phyloP scores from a whole-genome alignment of 2,113 vertebrate species.

The Sander vitreus region DNA sequence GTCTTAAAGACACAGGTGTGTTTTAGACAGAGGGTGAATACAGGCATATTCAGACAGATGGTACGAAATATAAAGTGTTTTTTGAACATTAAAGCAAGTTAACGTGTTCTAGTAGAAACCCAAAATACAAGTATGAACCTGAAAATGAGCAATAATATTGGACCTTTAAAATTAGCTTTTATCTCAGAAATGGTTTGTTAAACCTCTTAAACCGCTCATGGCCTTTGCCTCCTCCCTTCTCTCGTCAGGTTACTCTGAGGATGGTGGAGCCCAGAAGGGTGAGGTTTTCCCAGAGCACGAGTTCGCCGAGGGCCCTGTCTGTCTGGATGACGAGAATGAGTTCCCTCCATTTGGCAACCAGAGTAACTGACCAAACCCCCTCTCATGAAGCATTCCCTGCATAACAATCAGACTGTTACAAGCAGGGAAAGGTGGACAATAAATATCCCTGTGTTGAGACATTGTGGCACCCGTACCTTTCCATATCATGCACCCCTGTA shows the following conservation, averaged over 20 bases:
- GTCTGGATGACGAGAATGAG: conserved; percentile 94
- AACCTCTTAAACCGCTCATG: neutral
- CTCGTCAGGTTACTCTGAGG: conserved; percentile 93
- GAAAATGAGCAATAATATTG: too few relatives aligned
- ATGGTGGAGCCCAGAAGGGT: conserved; percentile 91
- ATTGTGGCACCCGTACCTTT: conserved; percentile 4
- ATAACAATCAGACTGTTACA: conserved; percentile 51
- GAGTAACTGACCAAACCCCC: conserved; percentile 82
- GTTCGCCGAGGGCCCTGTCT: conserved; percentile 91
- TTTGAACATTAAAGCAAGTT: too few relatives aligned
- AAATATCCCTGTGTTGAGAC: conserved; percentile 45
- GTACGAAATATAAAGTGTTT: too few relatives aligned
- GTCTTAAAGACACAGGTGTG: too few relatives aligned
- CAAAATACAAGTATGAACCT: too few relatives aligned
- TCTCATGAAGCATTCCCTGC: conserved; percentile 11
- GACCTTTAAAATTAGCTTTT: neutral
- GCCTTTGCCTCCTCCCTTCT: conserved; percentile 34
- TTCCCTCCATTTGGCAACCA: conserved; percentile 94
- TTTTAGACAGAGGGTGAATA: too few relatives aligned
- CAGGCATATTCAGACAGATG: too few relatives aligned
- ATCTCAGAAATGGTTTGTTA: neutral
- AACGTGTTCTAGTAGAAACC: too few relatives aligned
- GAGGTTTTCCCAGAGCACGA: conserved; percentile 95
- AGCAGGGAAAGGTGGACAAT: conserved; percentile 31
- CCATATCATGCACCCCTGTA: conserved; percentile 3